phyloP scores from a whole-genome alignment of 2,888 invertebrate genomes.

The Cheilosia pagana region DNA sequence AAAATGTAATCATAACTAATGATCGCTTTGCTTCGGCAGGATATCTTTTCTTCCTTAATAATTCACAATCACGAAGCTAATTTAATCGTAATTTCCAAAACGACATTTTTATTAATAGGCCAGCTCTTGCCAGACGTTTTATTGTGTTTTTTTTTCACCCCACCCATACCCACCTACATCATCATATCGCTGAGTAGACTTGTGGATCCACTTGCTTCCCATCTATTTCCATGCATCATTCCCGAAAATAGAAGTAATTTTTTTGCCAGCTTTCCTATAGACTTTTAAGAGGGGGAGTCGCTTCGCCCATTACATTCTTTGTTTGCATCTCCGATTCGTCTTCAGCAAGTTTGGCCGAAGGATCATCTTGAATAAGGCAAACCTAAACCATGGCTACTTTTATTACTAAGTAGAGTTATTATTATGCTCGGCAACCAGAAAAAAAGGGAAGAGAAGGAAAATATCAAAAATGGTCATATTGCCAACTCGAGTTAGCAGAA shows the following conservation, averaged over 20 bases:
- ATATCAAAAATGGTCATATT: slow-evolving; percentile 51
- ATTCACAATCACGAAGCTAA: slow-evolving; percentile 71
- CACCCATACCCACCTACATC: background rate
- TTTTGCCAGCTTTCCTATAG: background rate
- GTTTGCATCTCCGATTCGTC: slow-evolving; percentile 46
- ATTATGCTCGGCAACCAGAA: slow-evolving; percentile 33
- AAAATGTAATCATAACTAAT: slow-evolving; percentile 65
- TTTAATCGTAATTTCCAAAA: slow-evolving; percentile 72
- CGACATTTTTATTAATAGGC: slow-evolving; percentile 66
- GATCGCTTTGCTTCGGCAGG: slow-evolving; percentile 40
- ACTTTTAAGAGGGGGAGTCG: slow-evolving; percentile 10
- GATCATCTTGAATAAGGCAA: slow-evolving; percentile 55
- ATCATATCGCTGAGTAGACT: slow-evolving; percentile 31
- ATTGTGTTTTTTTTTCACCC: slow-evolving; percentile 11
- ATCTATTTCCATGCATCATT: slow-evolving; percentile 42
- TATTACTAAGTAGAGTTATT: slow-evolving; percentile 60
- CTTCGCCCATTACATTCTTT: slow-evolving; percentile 10
- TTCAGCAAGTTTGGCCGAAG: slow-evolving; percentile 20
- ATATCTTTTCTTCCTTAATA: slow-evolving; percentile 49
- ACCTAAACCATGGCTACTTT: slow-evolving; percentile 55
- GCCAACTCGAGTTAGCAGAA: slow-evolving; percentile 51
- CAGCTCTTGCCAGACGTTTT: slow-evolving; percentile 48
- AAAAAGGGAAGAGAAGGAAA: background rate
- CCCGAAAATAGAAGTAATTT: slow-evolving; percentile 21
- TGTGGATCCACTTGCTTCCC: background rate